Evolutionary conservation across 2,888 invertebrate species (phyloP).

Genomic region (Hololepta plana): DNA sequence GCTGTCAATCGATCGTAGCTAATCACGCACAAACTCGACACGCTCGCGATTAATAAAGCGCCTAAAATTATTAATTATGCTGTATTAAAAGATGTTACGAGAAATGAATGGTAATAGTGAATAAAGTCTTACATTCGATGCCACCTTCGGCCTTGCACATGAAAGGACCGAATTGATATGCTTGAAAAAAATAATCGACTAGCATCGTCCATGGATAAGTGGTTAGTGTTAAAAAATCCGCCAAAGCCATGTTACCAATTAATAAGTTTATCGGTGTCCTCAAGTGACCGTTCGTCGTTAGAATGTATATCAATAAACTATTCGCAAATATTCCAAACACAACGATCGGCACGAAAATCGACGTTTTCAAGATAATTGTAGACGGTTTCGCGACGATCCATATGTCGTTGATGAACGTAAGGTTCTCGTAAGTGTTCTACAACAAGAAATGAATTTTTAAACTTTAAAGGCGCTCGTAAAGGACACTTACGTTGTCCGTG

Average conservation of each 20-base stretch:
- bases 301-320: conserved; percentile 40
- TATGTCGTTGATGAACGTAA: conserved; percentile 43
- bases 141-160: conserved; percentile 67
- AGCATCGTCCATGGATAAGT: conserved; percentile 63
- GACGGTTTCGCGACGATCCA: conserved; percentile 41
- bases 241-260: conserved; percentile 55
- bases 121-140: conserved; percentile 51
- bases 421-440: conserved; percentile 5
- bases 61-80: conserved; percentile 26
- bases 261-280: conserved; percentile 53
- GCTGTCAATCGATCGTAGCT: conserved; percentile 71
- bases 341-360: conserved; percentile 40
- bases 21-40: conserved; percentile 58
- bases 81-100: not conserved
- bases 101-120: not conserved
- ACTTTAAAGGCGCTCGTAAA: not conserved
- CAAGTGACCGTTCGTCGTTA: conserved; percentile 41
- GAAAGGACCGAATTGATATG: conserved; percentile 50
- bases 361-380: conserved; percentile 42
- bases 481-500: not conserved
- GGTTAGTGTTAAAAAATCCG: conserved; percentile 45
- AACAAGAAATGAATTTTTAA: too few species aligned
- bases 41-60: conserved; percentile 52
- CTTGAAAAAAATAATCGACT: conserved; percentile 55
- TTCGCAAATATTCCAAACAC: conserved; percentile 49